phyloP scores from a whole-genome alignment of 2,113 vertebrate species.

The Xyliphius kryptos region DNA sequence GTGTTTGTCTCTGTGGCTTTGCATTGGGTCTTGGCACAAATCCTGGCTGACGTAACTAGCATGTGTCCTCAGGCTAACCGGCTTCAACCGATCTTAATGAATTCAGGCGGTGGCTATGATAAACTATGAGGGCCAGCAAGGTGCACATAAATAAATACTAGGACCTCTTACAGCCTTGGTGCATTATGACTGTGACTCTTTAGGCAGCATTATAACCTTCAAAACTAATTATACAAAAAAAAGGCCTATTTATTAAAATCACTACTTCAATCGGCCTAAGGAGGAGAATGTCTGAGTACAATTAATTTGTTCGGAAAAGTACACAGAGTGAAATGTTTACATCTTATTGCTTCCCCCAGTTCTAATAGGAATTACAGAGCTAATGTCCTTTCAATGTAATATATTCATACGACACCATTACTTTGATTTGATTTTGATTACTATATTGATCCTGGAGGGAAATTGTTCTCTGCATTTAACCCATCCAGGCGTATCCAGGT shows the following conservation, averaged over 20 bases:
- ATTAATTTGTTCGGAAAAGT: constrained; percentile 37
- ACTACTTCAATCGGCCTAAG: constrained; percentile 32
- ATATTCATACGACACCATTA: too few species aligned
- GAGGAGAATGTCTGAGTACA: constrained; percentile 34
- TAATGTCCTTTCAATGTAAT: constrained; percentile 20
- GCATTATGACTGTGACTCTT: constrained; percentile 49
- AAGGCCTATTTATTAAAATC: constrained; percentile 45
- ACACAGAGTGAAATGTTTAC: constrained; percentile 34
- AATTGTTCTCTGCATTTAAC: too few species aligned
- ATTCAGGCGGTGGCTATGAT: constrained; percentile 47
- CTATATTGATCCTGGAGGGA: too few species aligned
- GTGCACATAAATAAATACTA: constrained; percentile 49
- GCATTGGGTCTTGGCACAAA: constrained; percentile 19
- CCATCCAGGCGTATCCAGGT: too few species aligned
- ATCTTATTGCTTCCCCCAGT: constrained; percentile 24
- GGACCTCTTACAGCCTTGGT: constrained; percentile 24
- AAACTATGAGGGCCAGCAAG: constrained; percentile 28
- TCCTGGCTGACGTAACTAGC: constrained; percentile 37
- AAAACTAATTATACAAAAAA: constrained; percentile 55
- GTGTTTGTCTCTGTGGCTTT: constrained; percentile 18
- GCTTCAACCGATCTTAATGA: constrained; percentile 47
- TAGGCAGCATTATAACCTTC: constrained; percentile 56
- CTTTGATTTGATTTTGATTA: too few species aligned
- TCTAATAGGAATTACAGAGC: constrained; percentile 25
- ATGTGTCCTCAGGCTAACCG: constrained; percentile 34